Evolutionary conservation across 2,888 invertebrate genomes (phyloP), one percentile per base, ranked within the genome.

Genomic region (Tillus elongatus): DNA sequence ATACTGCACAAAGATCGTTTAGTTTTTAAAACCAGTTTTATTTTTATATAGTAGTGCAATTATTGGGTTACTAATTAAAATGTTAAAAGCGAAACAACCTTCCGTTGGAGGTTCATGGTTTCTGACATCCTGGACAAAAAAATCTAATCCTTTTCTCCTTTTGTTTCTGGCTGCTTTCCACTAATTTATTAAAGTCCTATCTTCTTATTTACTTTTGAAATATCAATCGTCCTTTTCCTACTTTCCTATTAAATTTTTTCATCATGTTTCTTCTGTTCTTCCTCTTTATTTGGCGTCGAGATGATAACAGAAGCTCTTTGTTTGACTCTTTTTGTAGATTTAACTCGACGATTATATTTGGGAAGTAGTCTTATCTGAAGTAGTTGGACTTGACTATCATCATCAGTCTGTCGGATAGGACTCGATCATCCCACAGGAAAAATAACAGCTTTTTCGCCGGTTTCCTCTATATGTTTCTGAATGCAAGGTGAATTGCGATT

Each of bases 31-130:
- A n/a, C n/a, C n/a, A n/a, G n/a, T n/a, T n/a, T n/a, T n/a, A n/a
- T n/a, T n/a, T n/a, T n/a, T n/a, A n/a, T n/a, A n/a, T n/a, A n/a
- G n/a, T n/a, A n/a, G n/a, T n/a, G n/a, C n/a, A n/a, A n/a, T n/a
- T n/a, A n/a, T n/a, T n/a, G n/a, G n/a, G n/a, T n/a, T n/a, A n/a
- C n/a, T n/a, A n/a, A n/a, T n/a, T n/a, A n/a, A n/a, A n/a, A n/a
- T n/a, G n/a, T n/a, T n/a, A n/a, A n/a, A n/a, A n/a, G n/a, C n/a
- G n/a, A n/a, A n/a, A n/a, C 41, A 41, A 26, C 39, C 41, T 31
- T 41, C 41, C 16, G 32, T 13, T 39, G 41, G 39, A 39, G 41
- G 41, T 12, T 41, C 41, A 40, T 30, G 31, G 15, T 39, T 41
- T 35, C 13, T 30, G 13, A 26, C 41, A 41, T 10, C 37, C 33